Base-by-base conservation (phyloP, 2,888 invertebrate genomes). In the Athripsodes cinereus region DNA sequence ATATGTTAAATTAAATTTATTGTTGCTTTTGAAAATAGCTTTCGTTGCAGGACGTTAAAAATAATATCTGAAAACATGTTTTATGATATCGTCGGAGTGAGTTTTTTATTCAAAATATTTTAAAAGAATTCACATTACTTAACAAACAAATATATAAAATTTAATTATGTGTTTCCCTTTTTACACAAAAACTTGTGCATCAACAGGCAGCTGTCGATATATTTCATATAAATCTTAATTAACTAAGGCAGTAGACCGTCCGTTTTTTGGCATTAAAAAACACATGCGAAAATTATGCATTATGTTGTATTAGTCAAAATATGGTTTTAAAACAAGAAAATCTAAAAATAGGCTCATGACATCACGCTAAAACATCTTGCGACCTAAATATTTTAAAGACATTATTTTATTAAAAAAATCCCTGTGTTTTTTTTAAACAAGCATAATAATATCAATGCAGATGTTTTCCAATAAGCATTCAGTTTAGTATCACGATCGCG, bases 351-450 rank as follows among this genome's bases (percentile, higher is more conserved):
- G 55, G 55, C 48, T 44, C 55, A 34, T 57, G 8, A 40, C 13
- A 40, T 8, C 13, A 62, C 53, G 55, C 62, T 58, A 62, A 62
- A 62, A 60, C 62, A 62, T 60, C 59, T 58, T 62, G 62, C 58
- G 62, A 62, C 62, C 60, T 53, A 60, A 55, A 60, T 59, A 54
- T 34, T 44, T 47, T n/a, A 40, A 40, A 40, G 40, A 40, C 26
- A 20, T 61, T 51, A 44, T 44, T 52, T 18, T 51, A 40, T 22
- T 61, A 54, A 44, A 34, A 56, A 49, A 40, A 40, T n/a, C 5
- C 3, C 3, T 13, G 16, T 31, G 31, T 31, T 31, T 40, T 40
- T 13, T 40, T 40, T 40, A n/a, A 8, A n/a, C 16, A 35, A n/a
- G 47, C 35, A 58, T 35, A 61, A 50, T 18, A 18, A n/a, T 47